Evolutionary conservation across 1,140 invertebrate genomes (phyloP).

Genomic region (Nomia melanderi): DNA sequence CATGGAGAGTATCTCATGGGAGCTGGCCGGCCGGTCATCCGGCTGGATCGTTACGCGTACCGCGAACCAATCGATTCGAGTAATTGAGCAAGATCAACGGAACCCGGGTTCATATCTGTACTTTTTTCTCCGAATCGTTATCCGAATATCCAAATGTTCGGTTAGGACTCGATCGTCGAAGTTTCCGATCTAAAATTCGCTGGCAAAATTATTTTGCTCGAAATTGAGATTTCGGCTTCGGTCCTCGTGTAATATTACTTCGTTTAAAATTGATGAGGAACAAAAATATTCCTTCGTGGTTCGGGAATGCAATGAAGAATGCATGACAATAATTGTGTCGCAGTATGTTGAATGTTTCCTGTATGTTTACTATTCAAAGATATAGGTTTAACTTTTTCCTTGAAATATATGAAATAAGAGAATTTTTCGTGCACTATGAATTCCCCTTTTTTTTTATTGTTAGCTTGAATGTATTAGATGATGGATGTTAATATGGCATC

Average conservation of each 20-base stretch:
- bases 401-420: too few relatives aligned
- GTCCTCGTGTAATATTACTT: neutral
- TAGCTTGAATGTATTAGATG: too few relatives aligned
- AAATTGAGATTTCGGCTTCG: neutral
- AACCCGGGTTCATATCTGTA: conserved; percentile 12
- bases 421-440: too few relatives aligned
- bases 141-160: neutral
- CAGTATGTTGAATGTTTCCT: neutral
- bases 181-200: neutral
- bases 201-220: neutral
- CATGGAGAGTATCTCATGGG: conserved; percentile 33
- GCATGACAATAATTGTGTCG: neutral
- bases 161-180: neutral
- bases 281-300: neutral
- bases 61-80: conserved; percentile 7
- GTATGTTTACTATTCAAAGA: too few relatives aligned
- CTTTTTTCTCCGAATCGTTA: conserved; percentile 28
- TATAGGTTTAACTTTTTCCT: too few relatives aligned
- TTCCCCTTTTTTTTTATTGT: too few relatives aligned
- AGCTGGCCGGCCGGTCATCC: neutral
- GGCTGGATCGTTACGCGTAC: neutral
- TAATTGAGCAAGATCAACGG: conserved; percentile 29
- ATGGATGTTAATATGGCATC: too few relatives aligned
- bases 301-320: neutral
- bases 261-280: neutral